phyloP scores from a whole-genome alignment of 35 echinoderm and acorn worm species.

The Anneissia japonica region DNA sequence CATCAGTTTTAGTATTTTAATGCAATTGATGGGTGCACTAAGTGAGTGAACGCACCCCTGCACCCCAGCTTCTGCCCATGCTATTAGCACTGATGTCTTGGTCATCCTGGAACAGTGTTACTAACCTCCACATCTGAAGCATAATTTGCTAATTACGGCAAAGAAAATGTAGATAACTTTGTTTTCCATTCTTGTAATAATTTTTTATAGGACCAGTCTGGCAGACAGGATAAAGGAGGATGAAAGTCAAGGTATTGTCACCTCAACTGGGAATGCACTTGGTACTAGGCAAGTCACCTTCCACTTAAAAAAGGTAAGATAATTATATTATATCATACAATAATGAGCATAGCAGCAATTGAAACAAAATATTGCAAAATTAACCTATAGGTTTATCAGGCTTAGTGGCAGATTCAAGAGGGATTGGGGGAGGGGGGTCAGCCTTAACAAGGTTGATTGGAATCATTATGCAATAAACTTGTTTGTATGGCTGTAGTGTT shows the following conservation, averaged over 20 bases:
- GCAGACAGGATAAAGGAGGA: constrained; percentile 38
- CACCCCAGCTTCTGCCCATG: neutral
- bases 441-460: neutral
- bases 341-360: too few relatives aligned
- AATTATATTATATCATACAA: too few relatives aligned
- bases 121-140: neutral
- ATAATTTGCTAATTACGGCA: neutral
- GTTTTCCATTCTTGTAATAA: neutral
- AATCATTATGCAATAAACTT: neutral
- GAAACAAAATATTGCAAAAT: too few relatives aligned
- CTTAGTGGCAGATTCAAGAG: too few relatives aligned
- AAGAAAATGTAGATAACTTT: neutral
- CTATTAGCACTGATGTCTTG: neutral
- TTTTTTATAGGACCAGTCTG: constrained; percentile 44
- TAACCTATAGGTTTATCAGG: too few relatives aligned
- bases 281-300: constrained; percentile 63
- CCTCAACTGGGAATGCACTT: constrained; percentile 3
- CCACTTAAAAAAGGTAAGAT: constrained; percentile 41
- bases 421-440: neutral
- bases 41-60: neutral
- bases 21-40: neutral
- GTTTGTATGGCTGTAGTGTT: neutral
- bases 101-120: neutral
- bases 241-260: neutral
- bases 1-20: too few relatives aligned